Evolutionary conservation across 2,888 invertebrate species (phyloP), one percentile per base, ranked within the genome.

Genomic region (Caenorhabditis parvicauda): DNA sequence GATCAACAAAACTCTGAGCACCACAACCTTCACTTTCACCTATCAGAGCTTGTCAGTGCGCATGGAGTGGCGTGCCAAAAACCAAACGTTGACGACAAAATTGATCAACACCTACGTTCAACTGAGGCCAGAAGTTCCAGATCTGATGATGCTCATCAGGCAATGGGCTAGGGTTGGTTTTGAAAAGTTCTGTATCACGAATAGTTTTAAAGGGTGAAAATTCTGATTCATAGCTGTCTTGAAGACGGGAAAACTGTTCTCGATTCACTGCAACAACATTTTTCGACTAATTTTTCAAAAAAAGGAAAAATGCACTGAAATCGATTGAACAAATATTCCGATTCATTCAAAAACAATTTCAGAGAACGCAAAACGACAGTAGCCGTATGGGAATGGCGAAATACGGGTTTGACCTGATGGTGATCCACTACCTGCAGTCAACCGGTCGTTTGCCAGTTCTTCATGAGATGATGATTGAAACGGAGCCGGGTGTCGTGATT

Each of bases 401-500:
- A 1, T 83, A 84, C 65, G 82, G 83, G 28, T 84, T 83, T 70
- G 77, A 82, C 27, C 60, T 86, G 37, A 82, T 86, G 83, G 81
- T 84, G 0, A 79, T 86, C 6, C 84, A 84, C 72, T 86, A 81
- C 70, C 79, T 86, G 44, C 86, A 86, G 67, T 83, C 83, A 59
- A 78, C 74, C 3, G 81, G 79, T 3, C 77, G 83, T 2, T 75
- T 85, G 29, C 85, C 86, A 19, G 82, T 85, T 24, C 73, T 86
- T 6, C 84, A 84, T 60, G 82, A 83, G 21, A 35, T 63, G 9
- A 43, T 19, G 19, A 43, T 19, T n/a, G n/a, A n/a, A n/a, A 38
- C 21, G 17, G 17, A 19, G 19, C 5, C 3, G 5, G 38, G 38
- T 4, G 17, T 19, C 21, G 38, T 38, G 17, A 6, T 19, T 3